phyloP scores from a whole-genome alignment of 2,797 vertebrate genomes.

The Intellagama lesueurii region DNA sequence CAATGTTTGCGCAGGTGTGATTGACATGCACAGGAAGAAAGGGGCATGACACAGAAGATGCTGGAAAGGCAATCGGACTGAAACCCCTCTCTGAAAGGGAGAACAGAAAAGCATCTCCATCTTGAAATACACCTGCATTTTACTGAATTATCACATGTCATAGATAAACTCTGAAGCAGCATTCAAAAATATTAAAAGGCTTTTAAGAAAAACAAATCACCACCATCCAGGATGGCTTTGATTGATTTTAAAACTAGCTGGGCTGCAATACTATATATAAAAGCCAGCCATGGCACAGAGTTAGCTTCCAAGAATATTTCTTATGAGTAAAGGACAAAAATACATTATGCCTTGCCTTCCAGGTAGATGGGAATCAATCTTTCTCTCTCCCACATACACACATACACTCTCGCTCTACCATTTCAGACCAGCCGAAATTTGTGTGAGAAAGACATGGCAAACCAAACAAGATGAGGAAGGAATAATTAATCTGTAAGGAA shows the following conservation, averaged over 20 bases:
- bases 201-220: background rate
- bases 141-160: background rate
- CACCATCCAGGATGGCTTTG: background rate
- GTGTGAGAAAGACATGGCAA: background rate
- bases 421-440: background rate
- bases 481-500: background rate
- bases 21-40: background rate
- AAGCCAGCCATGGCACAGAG: background rate
- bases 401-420: background rate
- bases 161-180: background rate
- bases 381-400: background rate
- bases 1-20: background rate
- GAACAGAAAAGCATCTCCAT: background rate
- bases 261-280: background rate
- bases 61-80: background rate
- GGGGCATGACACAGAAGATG: background rate
- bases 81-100: background rate
- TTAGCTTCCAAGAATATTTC: background rate
- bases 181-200: background rate
- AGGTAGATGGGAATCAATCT: background rate
- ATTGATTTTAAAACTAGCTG: background rate
- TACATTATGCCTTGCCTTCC: background rate
- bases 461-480: background rate
- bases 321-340: background rate
- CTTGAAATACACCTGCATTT: slow-evolving; percentile 1